Evolutionary conservation across 2,888 invertebrate genomes (phyloP), one percentile per base, ranked within the genome.

Genomic region (Germaria angustata): DNA sequence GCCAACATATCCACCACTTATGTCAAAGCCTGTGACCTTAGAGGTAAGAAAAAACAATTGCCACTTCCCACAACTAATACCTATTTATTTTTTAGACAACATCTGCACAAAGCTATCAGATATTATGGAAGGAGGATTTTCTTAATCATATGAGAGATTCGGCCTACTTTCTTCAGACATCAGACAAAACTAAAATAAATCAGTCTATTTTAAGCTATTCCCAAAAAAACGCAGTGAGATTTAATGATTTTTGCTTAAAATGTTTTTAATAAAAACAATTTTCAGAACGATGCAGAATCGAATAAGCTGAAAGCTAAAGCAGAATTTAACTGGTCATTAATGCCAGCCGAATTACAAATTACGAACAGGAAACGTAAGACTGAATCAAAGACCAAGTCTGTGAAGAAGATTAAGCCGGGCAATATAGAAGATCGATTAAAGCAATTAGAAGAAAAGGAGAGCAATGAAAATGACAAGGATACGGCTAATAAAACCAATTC

Each of bases 91-190:
- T 63, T 2, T 9, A 91, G 86, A 92, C 90, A 61, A 93, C 93
- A 51, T 92, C 93, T 7, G 93, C 95, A 36, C 92, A 94, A 22
- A 94, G 94, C 85, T 95, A 95, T 87, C 93, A 95, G 89, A 90
- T 95, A 11, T 93, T 95, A 51, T 92, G 95, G 81, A 94, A 95
- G 87, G 95, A 95, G 86, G 95, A 95, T 86, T 95, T 94, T 86
- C 92, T 95, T 9, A 95, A 95, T 84, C 94, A 93, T 85, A 93
- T 95, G 91, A 93, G 94, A 71, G 94, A 95, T 75, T 95, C 95
- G 0, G 93, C 94, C 0, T 91, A 91, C 51, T 91, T 87, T 49
- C 80, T 90, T 0, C 81, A 87, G 11, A 87, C 88, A 69, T 84
- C 86, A 83, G 68, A 84, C 6, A 76, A 83, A 24, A 80, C 57